Conservation (phyloP, 2,113 vertebrate genomes). For the Hemiscyllium ocellatum region DNA sequence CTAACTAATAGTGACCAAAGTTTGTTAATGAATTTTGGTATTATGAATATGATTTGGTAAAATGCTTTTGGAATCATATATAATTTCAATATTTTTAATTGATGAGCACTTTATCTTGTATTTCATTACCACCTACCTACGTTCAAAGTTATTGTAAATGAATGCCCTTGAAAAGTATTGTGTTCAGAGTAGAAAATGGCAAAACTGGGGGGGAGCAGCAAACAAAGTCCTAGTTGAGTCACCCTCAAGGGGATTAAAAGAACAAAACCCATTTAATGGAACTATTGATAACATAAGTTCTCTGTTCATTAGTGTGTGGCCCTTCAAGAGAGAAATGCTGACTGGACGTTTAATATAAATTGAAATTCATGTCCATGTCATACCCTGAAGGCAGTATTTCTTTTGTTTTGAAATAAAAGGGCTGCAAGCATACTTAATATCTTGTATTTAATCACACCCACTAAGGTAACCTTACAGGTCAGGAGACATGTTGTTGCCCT, state of each 20-base stretch:
- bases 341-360: neutral
- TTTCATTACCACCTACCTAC: neutral
- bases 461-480: neutral
- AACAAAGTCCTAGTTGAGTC: neutral
- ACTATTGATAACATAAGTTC: neutral
- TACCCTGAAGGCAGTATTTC: neutral
- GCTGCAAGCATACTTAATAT: neutral
- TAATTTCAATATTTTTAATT: neutral
- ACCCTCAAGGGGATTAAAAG: neutral
- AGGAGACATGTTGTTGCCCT: neutral
- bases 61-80: neutral
- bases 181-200: neutral
- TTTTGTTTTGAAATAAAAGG: neutral
- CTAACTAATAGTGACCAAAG: neutral
- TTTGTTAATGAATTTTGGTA: neutral
- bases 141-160: neutral
- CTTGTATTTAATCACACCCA: neutral
- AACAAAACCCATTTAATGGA: neutral
- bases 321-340: neutral
- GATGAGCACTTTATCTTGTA: neutral
- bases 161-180: neutral
- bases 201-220: neutral
- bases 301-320: slow-evolving; percentile 15
- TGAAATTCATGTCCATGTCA: neutral
- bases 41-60: too few relatives aligned